A percentile compares a stretch with the other conserved stretches of the same genome.
phyloP scores from a whole-genome alignment of 1,140 invertebrate genomes.

The Trichoplusia ni region DNA sequence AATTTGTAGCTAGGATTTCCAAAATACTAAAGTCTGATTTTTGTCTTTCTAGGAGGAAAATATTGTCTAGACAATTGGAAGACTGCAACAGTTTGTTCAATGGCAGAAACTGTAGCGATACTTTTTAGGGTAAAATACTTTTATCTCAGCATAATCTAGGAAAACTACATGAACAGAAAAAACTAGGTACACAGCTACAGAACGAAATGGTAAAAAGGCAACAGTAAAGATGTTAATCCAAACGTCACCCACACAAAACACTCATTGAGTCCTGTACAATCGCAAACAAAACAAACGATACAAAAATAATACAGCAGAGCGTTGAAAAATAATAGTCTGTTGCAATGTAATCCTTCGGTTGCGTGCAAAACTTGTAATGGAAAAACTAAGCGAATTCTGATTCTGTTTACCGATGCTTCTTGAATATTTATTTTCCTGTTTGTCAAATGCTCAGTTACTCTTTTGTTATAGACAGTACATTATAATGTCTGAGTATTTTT shows the following conservation, averaged over 20 bases:
- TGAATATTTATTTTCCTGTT: constrained; percentile 19
- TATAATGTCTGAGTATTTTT: not conserved
- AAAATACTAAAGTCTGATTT: no score
- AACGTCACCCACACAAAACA: not conserved
- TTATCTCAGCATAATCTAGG: no score
- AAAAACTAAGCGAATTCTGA: constrained; percentile 30
- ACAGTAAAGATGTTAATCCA: no score
- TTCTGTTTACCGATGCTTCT: constrained; percentile 10
- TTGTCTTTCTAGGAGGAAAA: no score
- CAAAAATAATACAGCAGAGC: not conserved
- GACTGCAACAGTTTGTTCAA: no score
- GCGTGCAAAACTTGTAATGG: constrained; percentile 25
- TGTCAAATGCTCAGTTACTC: constrained; percentile 18
- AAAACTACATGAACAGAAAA: no score
- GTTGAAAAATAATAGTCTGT: constrained; percentile 15
- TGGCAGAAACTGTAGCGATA: no score
- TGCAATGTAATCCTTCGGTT: constrained; percentile 23
- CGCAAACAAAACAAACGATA: not conserved
- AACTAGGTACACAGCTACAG: no score
- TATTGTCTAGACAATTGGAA: no score
- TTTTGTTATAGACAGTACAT: constrained; percentile 15
- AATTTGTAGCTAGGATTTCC: no score
- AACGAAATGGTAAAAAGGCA: not conserved
- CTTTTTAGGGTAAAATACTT: no score
- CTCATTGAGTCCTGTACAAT: not conserved